These are phyloP conservation scores for Artibeus lituratus DNA, from an alignment of 2,797 vertebrate genomes.

Conservation along the genomic window DNA sequence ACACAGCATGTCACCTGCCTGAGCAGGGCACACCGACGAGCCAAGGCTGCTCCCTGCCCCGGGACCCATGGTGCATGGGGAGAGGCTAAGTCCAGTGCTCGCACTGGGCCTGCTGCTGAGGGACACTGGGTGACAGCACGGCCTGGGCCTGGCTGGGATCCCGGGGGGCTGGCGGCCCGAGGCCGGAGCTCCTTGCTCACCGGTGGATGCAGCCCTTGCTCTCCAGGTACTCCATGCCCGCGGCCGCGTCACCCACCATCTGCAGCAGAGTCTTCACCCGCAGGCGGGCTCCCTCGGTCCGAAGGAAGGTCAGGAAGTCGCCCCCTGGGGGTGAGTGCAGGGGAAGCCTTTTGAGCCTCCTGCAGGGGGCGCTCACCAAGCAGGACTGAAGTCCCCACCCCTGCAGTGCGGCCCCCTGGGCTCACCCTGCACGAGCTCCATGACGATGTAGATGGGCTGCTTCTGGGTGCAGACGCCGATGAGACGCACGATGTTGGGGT, in stretches of 20 bases:
- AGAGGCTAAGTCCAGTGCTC: not conserved
- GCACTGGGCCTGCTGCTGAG: not conserved
- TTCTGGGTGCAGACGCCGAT: slow-evolving; percentile 97
- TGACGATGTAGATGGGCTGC: slow-evolving; percentile 97
- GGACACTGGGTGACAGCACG: rapidly evolving
- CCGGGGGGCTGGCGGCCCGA: rapidly evolving
- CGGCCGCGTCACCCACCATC: slow-evolving; percentile 92
- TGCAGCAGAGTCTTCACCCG: slow-evolving; percentile 87
- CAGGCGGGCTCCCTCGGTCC: slow-evolving; percentile 85
- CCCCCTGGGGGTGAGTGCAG: slow-evolving; percentile 84
- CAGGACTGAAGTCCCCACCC: not conserved
- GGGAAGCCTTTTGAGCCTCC: not conserved
- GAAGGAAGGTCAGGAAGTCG: slow-evolving; percentile 94
- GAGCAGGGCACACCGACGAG: not conserved
- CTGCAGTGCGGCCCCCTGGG: rapidly evolving
- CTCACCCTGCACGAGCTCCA: slow-evolving; percentile 96
- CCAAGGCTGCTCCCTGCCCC: not conserved
- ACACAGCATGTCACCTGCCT: rapidly evolving
- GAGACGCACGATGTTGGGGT: slow-evolving; percentile 95
- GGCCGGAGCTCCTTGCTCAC: slow-evolving; percentile 76
- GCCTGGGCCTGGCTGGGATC: rapidly evolving
- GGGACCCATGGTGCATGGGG: rapidly evolving
- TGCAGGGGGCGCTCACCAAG: not conserved
- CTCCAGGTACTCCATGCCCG: slow-evolving; percentile 96
- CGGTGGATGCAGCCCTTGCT: slow-evolving; percentile 96